Conservation (phyloP, 2,113 vertebrate species). For the Perognathus longimembris region DNA sequence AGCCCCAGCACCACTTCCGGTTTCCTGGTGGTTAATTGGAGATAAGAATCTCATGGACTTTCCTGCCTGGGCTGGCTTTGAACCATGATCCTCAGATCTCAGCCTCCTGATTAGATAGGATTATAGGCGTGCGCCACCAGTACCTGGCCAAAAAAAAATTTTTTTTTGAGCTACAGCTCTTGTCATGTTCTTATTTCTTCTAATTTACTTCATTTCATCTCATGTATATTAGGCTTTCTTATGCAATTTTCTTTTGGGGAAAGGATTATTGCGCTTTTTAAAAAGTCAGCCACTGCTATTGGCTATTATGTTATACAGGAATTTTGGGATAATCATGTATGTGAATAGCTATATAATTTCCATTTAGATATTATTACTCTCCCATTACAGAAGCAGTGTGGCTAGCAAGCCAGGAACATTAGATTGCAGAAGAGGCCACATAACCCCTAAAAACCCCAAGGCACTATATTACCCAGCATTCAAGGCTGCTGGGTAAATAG, state of each 20-base stretch:
- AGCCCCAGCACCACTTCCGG: no score
- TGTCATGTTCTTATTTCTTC: background rate
- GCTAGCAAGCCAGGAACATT: background rate
- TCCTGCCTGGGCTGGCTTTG: no score
- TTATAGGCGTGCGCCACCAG: no score
- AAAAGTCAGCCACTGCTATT: background rate
- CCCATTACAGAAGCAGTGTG: background rate
- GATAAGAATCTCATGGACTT: no score
- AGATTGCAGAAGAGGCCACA: background rate
- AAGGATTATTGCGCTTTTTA: conserved; percentile 8
- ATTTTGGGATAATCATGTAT: background rate
- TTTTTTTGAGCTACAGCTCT: no score
- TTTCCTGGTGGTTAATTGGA: no score
- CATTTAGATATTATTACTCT: background rate
- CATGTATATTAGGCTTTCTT: background rate
- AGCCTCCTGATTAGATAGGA: no score
- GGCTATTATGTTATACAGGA: conserved; percentile 23
- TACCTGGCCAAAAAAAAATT: no score
- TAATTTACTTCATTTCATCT: background rate
- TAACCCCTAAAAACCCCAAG: conserved; percentile 19
- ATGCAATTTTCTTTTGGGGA: conserved; percentile 2
- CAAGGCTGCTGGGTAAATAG: background rate
- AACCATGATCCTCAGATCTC: no score
- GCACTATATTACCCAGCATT: background rate
- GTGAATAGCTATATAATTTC: background rate